Evolutionary conservation across 2,113 vertebrate genomes (phyloP).

Genomic region (Phylloscopus trochiloides): DNA sequence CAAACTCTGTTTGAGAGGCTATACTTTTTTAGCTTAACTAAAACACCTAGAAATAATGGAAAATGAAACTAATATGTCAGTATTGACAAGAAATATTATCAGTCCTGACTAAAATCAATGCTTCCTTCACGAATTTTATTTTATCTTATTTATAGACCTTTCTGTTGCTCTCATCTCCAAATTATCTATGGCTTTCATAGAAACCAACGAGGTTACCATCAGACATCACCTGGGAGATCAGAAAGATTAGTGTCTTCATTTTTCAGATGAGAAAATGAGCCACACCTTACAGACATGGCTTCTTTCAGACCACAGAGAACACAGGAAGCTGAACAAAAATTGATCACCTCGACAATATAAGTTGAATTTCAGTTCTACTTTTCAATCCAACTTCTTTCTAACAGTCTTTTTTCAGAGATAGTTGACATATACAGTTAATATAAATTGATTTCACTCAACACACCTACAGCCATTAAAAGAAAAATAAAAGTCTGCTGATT

Average conservation of each 20-base stretch:
- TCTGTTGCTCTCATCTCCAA: not conserved
- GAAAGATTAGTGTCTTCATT: not conserved
- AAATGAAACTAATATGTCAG: conserved; percentile 10
- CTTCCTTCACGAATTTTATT: not conserved
- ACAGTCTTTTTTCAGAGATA: not conserved
- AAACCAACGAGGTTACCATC: not conserved
- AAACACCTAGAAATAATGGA: not conserved
- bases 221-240: not conserved
- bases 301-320: not conserved
- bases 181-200: not conserved
- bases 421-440: not conserved
- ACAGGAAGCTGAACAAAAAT: not conserved
- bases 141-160: conserved; percentile 1
- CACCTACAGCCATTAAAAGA: not conserved
- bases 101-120: not conserved
- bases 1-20: not conserved
- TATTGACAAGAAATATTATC: conserved; percentile 30
- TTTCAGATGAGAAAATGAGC: not conserved
- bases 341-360: not conserved
- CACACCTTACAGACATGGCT: not conserved
- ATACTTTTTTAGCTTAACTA: not conserved
- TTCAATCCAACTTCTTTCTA: not conserved
- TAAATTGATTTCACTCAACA: not conserved
- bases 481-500: not conserved
- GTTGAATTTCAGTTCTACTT: not conserved